Base-by-base conservation (phyloP, 2,797 vertebrate species). In the Calcarius lapponicus region DNA sequence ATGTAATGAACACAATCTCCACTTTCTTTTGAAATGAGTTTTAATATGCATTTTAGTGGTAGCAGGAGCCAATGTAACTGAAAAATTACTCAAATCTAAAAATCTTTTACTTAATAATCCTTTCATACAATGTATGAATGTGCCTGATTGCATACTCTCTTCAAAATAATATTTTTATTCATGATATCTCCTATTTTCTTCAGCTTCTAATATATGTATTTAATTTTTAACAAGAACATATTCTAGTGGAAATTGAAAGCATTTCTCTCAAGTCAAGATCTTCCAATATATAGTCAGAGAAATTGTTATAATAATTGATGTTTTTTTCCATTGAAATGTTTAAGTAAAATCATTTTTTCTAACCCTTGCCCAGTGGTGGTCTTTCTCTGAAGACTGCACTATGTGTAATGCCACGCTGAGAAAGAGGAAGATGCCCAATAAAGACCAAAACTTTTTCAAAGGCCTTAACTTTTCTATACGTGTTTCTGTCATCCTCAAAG, bases 211-310 rank as follows among this genome's bases (percentile, higher is more conserved):
- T 47, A 26, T 4, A 65, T 4, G 6, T 56, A 84, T 89, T 91
- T 73, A 73, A 38, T 91, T 93, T 92, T 89, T 60, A 85, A 84
- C 16, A 66, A 57, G 62, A 80, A 51, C 18, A 28, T 34, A 57
- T 45, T 83, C 70, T 53, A 79, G 60, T 28, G 2, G 12, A 71
- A 91, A 89, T 5, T 42, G 72, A 60, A 95, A 57, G 19, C n/a
- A 88, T 53, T 60, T 93, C 29, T 92, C 53, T 86, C n/a, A 42
- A 71, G 53, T 79, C 56, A 83, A 54, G 22, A 80, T 13, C n/a
- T 85, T 85, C 14, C 32, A 76, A 54, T 42, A 83, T 8, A 60
- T 3, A 67, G n/a, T 18, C 48, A 76, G 29, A 74, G 85, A 65
- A 86, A 18, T 16, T 90, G 18, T 71, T 47, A 88, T 12, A 88